A percentile compares a stretch with the other conserved stretches of the same genome.
phyloP scores from a whole-genome alignment of 2,888 invertebrate species.

The Ganaspis brasiliensis region DNA sequence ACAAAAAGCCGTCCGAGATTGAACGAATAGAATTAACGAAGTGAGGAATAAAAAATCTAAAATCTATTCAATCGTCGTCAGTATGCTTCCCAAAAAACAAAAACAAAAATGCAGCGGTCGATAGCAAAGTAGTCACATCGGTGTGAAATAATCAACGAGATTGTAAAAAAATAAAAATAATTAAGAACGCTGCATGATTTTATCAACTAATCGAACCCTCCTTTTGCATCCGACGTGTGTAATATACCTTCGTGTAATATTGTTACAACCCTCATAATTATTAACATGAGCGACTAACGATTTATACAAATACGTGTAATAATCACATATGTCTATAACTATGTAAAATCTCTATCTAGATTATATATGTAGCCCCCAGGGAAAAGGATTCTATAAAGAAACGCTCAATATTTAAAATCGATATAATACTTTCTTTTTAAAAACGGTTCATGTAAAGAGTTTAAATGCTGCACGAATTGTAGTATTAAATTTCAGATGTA shows the following conservation, averaged over 20 bases:
- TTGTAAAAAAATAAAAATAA: constrained; percentile 34
- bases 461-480: constrained; percentile 12
- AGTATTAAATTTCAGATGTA: constrained; percentile 42
- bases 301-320: constrained; percentile 41
- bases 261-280: constrained; percentile 44
- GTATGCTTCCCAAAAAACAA: constrained; percentile 34
- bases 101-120: constrained; percentile 26
- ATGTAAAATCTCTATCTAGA: constrained; percentile 45
- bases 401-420: background rate
- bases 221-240: constrained; percentile 55
- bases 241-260: constrained; percentile 47
- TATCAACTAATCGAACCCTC: constrained; percentile 58
- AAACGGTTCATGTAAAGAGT: background rate
- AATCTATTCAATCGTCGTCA: constrained; percentile 30
- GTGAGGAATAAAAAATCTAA: constrained; percentile 36
- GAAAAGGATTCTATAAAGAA: constrained; percentile 12
- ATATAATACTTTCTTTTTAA: no score
- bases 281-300: constrained; percentile 41
- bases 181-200: constrained; percentile 46
- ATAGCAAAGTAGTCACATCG: background rate
- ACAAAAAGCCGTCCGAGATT: constrained; percentile 54
- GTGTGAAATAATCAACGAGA: constrained; percentile 1
- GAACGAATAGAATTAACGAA: constrained; percentile 51
- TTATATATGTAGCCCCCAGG: constrained; percentile 31
- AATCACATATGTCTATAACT: constrained; percentile 43